Evolutionary conservation across 2,888 invertebrate genomes (phyloP).

Genomic region (Callinectes sapidus): DNA sequence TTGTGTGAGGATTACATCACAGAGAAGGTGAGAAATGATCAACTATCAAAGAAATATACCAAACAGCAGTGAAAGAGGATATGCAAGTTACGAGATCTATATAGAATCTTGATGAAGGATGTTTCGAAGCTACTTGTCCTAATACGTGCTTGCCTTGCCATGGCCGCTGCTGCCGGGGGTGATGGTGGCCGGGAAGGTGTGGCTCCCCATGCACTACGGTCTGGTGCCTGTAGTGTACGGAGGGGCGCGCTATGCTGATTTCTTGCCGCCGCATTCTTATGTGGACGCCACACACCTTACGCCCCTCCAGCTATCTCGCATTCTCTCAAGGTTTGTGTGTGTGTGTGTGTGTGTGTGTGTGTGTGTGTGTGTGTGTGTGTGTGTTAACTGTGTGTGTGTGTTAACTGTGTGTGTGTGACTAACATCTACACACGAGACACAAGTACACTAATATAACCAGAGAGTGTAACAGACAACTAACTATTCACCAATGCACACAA

Average conservation of each 20-base stretch:
- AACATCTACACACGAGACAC: background rate
- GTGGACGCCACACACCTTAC: conserved; percentile 61
- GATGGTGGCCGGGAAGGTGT: conserved; percentile 41
- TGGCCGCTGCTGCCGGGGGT: background rate
- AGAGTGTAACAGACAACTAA: too few species aligned
- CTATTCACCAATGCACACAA: too few species aligned
- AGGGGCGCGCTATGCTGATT: conserved; percentile 55
- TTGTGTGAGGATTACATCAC: conserved; percentile 62
- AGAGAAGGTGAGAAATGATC: conserved; percentile 55
- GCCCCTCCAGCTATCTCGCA: conserved; percentile 40
- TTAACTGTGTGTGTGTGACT: background rate
- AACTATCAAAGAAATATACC: background rate
- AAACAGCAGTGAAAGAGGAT: too few species aligned
- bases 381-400: conserved; percentile 5
- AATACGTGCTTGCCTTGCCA: background rate
- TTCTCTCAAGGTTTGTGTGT: conserved; percentile 43
- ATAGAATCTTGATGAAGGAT: too few species aligned
- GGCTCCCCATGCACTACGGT: conserved; percentile 51
- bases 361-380: conserved; percentile 23
- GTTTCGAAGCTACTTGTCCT: background rate
- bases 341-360: conserved; percentile 29
- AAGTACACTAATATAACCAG: too few species aligned
- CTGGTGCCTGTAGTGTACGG: conserved; percentile 70
- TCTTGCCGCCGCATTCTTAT: conserved; percentile 65
- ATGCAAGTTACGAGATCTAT: too few species aligned